These are phyloP conservation scores for Carcharodon carcharias DNA, from an alignment of 2,797 vertebrate species.

Conservation along the genomic window DNA sequence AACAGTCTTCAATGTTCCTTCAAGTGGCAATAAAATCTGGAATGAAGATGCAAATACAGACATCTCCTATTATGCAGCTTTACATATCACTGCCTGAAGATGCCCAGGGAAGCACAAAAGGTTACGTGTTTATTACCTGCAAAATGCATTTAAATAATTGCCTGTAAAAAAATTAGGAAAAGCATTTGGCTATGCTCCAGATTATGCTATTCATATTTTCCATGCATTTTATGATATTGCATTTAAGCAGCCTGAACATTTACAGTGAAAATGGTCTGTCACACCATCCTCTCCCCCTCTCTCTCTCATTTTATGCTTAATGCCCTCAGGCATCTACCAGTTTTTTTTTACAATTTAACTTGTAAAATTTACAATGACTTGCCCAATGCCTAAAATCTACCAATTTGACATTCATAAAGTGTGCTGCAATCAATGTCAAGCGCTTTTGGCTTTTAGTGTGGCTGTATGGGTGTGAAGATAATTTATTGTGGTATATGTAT, in stretches of 20 bases:
- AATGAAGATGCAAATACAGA: conserved; percentile 47
- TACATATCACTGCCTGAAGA: conserved; percentile 49
- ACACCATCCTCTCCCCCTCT: neutral
- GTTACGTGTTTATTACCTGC: conserved; percentile 37
- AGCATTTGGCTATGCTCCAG: neutral
- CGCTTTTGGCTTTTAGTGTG: neutral
- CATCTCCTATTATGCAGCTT: conserved; percentile 46
- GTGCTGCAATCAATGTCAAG: neutral
- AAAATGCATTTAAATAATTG: neutral
- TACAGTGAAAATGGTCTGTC: neutral
- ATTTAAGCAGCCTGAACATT: neutral
- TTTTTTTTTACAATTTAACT: neutral
- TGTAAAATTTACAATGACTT: neutral
- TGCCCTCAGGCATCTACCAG: neutral
- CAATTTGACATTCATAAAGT: neutral
- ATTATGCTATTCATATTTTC: neutral
- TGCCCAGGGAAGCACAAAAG: conserved; percentile 46
- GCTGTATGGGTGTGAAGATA: neutral
- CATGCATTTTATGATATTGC: neutral
- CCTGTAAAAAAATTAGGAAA: neutral
- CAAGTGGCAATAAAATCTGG: conserved; percentile 43
- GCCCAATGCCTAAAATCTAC: neutral
- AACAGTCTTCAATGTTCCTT: conserved; percentile 43
- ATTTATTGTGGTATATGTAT: neutral
- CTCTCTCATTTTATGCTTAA: neutral